Base-by-base conservation (phyloP, 2,888 invertebrate species). In the Diarsia rubi region DNA sequence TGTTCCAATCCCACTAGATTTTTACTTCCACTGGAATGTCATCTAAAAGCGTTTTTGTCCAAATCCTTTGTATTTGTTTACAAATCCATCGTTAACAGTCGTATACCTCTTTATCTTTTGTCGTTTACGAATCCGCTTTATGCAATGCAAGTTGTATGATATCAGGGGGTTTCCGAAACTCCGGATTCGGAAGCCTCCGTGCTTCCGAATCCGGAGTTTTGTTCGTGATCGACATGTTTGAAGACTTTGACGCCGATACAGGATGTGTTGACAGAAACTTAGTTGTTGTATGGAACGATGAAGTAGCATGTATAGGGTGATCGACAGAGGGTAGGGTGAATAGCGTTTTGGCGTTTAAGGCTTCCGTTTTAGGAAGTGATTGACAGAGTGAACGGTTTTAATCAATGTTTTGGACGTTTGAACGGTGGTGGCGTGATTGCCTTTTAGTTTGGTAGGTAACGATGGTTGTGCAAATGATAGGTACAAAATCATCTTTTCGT, bases 41-140 rank as follows among this genome's bases (percentile, higher is more conserved):
- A 78, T 81, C 69, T 37, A 54, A 45, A 78, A 72, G 14, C 68
- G 72, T 78, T 83, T 81, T 78, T 78, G 74, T 80, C 69, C 74
- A 84, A 84, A 84, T 71, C 79, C 79, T 79, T 84, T 78, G 68
- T 78, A 63, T 74, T 78, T 86, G 73, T 79, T 81, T 79, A 65
- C 72, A 69, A 75, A 71, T 77, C 68, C 73, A 75, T 78, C 49
- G 78, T 72, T 72, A 70, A 73, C 73, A 62, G 59, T 70, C 24
- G 64, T 64, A 60, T 68, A 44, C 64, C 49, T 69, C 69, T 78
- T 86, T 86, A 84, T 78, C 86, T 79, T 81, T 77, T 45, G 64
- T 65, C 42, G 66, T 66, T 69, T 45, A 37, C 42, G 66, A 73
- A 73, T 72, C 66, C 73, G 57, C 62, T 81, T 71, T 68, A 68